Percentiles rank a stretch among this genome's conserved stretches.
Conservation (phyloP, 2,113 vertebrate species). For the Myotis brandtii region DNA sequence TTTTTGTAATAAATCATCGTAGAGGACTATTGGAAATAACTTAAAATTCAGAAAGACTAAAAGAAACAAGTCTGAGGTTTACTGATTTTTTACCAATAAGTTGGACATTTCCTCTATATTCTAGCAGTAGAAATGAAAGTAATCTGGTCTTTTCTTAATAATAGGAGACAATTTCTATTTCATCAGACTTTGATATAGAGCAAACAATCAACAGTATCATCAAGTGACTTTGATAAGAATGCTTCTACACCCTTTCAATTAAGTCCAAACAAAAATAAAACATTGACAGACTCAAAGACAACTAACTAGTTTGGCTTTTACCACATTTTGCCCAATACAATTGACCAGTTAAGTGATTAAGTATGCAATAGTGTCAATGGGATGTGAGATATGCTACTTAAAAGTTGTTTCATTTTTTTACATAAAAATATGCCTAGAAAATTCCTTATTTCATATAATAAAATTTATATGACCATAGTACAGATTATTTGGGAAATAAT, state of each 20-base stretch:
- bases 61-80: background rate
- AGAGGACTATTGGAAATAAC: constrained; percentile 16
- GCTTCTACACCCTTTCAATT: background rate
- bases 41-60: constrained; percentile 11
- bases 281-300: background rate
- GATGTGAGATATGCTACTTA: background rate
- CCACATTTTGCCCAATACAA: background rate
- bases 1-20: constrained; percentile 21
- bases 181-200: background rate
- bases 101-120: background rate
- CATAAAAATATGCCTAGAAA: background rate
- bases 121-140: background rate
- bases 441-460: background rate
- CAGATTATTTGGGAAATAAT: background rate
- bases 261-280: background rate
- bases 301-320: background rate
- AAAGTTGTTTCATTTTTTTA: background rate
- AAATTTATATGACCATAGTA: background rate
- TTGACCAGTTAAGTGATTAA: background rate
- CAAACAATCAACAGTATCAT: background rate
- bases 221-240: background rate
- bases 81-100: background rate
- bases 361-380: background rate
- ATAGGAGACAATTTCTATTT: background rate
- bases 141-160: background rate